These are phyloP conservation scores for Caenorhabditis latens DNA, from an alignment of 1,140 invertebrate genomes.

Conservation along the genomic window DNA sequence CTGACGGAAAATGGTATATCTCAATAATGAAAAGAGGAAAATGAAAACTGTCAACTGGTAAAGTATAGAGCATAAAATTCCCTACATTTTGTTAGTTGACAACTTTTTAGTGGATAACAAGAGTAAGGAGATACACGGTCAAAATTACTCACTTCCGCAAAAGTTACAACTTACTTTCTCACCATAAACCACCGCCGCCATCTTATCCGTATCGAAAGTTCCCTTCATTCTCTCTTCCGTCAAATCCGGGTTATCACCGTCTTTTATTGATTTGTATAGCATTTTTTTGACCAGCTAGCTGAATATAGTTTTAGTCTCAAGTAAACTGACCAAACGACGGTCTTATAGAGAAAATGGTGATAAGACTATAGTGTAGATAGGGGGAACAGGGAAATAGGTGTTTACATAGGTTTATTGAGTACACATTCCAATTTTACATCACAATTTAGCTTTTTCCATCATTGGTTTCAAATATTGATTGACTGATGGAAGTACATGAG, in stretches of 20 bases:
- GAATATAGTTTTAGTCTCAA: too few relatives aligned
- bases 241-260: slow-evolving; percentile 70
- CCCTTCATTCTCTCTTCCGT: slow-evolving; percentile 66
- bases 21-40: too few relatives aligned
- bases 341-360: too few relatives aligned
- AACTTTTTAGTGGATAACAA: too few relatives aligned
- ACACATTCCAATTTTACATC: too few relatives aligned
- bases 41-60: too few relatives aligned
- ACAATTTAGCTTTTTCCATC: slow-evolving; percentile 64
- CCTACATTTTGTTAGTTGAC: not conserved
- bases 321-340: not conserved
- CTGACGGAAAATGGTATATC: too few relatives aligned
- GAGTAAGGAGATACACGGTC: too few relatives aligned
- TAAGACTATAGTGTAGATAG: too few relatives aligned
- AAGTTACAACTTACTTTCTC: slow-evolving; percentile 81
- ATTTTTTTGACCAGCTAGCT: not conserved
- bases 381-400: too few relatives aligned
- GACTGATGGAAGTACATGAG: slow-evolving; percentile 75
- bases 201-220: slow-evolving; percentile 84
- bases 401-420: too few relatives aligned
- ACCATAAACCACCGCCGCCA: slow-evolving; percentile 86
- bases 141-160: too few relatives aligned
- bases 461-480: slow-evolving; percentile 63
- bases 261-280: slow-evolving; percentile 62
- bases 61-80: not conserved